These are phyloP conservation scores for Pipistrellus nathusii DNA, from an alignment of 2,797 vertebrate genomes.

Conservation along the genomic window DNA sequence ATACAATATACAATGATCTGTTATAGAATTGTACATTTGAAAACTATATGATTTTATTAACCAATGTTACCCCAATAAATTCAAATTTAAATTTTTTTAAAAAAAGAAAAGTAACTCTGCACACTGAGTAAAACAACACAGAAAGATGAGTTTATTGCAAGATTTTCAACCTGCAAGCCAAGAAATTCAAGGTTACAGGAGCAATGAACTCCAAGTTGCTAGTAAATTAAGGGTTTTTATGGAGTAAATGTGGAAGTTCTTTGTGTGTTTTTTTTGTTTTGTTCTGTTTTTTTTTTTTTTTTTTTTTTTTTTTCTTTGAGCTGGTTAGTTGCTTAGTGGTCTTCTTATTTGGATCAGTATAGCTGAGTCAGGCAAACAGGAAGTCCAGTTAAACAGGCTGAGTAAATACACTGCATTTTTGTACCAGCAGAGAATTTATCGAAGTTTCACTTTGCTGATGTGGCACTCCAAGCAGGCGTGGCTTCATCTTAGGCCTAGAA, in stretches of 20 bases:
- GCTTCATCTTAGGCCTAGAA: not conserved
- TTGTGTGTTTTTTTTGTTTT: not conserved
- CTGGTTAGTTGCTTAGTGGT: not conserved
- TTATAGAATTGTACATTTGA: not conserved
- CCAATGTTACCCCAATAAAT: not conserved
- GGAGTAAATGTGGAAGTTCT: not conserved
- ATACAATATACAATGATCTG: not conserved
- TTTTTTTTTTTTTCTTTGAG: not conserved
- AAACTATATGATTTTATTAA: not conserved
- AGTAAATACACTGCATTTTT: not conserved
- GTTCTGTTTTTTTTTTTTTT: too few species aligned
- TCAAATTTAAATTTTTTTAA: not conserved
- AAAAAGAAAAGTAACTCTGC: not conserved
- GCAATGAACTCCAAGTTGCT: not conserved
- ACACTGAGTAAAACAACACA: not conserved
- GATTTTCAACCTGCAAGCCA: not conserved
- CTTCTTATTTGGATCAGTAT: not conserved
- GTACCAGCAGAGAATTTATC: not conserved
- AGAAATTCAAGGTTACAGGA: not conserved
- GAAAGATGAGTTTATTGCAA: not conserved
- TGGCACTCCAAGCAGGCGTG: not conserved
- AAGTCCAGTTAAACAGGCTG: not conserved
- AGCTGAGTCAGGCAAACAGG: not conserved
- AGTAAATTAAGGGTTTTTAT: not conserved
- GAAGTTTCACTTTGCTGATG: not conserved